Evolutionary conservation across 2,797 vertebrate species (phyloP).

Genomic region (Lindbergichthys nudifrons): DNA sequence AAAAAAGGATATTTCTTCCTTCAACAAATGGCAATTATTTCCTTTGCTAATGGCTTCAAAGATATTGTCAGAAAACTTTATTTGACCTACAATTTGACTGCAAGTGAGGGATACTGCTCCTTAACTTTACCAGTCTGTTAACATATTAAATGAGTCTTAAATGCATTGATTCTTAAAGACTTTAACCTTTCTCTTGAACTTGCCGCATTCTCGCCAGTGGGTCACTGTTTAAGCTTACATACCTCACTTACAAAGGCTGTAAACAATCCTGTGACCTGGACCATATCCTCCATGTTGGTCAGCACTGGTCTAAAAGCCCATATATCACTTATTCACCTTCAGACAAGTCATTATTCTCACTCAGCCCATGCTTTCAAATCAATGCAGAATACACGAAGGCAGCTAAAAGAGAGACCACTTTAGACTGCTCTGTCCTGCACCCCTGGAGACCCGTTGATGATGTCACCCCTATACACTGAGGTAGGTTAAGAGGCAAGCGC

Average conservation of each 20-base stretch:
- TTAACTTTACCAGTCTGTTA: background rate
- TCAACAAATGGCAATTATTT: background rate
- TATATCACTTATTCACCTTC: constrained; percentile 57
- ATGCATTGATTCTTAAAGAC: background rate
- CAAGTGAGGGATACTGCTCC: background rate
- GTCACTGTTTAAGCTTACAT: constrained; percentile 21
- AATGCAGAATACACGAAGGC: constrained; percentile 35
- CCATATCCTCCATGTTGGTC: constrained; percentile 24
- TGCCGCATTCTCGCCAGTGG: constrained; percentile 13
- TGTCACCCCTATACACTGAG: constrained; percentile 71
- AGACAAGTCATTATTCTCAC: constrained; percentile 49
- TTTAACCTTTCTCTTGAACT: constrained; percentile 21
- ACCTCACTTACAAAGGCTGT: constrained; percentile 23
- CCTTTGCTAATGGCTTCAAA: background rate
- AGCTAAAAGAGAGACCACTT: constrained; percentile 52
- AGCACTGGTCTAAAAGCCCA: constrained; percentile 25
- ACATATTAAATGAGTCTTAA: constrained; percentile 4
- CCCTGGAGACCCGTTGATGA: constrained; percentile 69
- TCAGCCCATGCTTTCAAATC: constrained; percentile 48
- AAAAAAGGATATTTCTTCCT: background rate
- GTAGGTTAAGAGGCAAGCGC: constrained; percentile 76
- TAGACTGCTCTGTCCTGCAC: constrained; percentile 43
- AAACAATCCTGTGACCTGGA: constrained; percentile 8
- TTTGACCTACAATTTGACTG: background rate
- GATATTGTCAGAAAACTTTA: background rate